phyloP scores from a whole-genome alignment of 2,797 vertebrate species.

The Columba guinea region DNA sequence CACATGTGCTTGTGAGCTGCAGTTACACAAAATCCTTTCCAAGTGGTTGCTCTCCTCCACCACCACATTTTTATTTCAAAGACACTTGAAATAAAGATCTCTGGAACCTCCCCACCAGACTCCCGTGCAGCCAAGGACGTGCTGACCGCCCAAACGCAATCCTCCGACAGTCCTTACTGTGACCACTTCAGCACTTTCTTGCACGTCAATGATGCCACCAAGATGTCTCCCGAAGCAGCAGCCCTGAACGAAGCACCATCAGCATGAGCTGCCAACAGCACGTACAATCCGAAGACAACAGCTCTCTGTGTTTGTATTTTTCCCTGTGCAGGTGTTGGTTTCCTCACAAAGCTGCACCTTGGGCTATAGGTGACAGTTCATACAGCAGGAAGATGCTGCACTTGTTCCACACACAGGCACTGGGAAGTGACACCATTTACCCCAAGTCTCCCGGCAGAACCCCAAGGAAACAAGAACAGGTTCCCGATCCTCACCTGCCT shows the following conservation, averaged over 20 bases:
- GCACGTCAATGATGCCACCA: not conserved
- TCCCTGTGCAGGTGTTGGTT: not conserved
- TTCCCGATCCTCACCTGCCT: not conserved
- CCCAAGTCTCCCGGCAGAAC: not conserved
- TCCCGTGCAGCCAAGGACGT: accelerated
- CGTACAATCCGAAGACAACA: not conserved
- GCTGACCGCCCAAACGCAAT: not conserved
- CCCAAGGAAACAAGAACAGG: not conserved
- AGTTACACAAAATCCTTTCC: not conserved
- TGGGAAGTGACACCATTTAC: not conserved
- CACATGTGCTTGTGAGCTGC: not conserved
- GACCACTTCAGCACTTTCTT: not conserved
- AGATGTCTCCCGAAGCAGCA: not conserved
- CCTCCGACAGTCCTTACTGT: not conserved
- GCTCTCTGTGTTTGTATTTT: not conserved
- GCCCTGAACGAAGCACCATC: not conserved
- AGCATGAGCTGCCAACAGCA: not conserved
- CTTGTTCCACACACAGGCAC: not conserved
- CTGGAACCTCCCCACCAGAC: not conserved
- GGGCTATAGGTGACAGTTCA: not conserved
- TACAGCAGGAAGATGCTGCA: not conserved
- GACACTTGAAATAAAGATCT: not conserved
- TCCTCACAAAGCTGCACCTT: not conserved
- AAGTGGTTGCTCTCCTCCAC: not conserved
- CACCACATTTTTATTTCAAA: not conserved